Percentiles rank a stretch among this genome's conserved stretches.
Conservation (phyloP, 2,113 vertebrate genomes). For the Hoplias malabaricus region DNA sequence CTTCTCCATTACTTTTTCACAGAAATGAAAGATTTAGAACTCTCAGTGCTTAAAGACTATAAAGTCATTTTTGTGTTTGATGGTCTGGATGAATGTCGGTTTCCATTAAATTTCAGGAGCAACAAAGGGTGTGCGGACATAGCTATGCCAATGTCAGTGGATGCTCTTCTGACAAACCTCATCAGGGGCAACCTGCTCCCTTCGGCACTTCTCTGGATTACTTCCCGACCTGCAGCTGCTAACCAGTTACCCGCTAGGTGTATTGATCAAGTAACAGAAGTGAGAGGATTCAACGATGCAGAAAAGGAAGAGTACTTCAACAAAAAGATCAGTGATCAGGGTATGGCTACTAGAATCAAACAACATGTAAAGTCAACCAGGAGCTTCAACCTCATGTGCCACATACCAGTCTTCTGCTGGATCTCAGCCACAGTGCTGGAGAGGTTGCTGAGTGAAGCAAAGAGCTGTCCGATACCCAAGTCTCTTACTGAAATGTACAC, state of each 20-base stretch:
- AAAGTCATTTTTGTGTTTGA: constrained; percentile 19
- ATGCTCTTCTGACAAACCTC: constrained; percentile 20
- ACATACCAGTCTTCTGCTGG: constrained; percentile 38
- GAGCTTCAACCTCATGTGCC: constrained; percentile 32
- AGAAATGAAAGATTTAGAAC: neutral
- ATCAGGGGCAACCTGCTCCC: constrained; percentile 19
- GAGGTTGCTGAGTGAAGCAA: neutral
- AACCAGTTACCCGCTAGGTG: neutral
- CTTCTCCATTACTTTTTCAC: constrained; percentile 33
- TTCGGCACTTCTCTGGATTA: constrained; percentile 10
- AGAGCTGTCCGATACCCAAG: constrained; percentile 10
- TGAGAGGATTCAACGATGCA: constrained; percentile 30
- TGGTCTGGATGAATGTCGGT: constrained; percentile 25
- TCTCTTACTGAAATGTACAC: constrained; percentile 41
- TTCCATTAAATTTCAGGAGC: constrained; percentile 27
- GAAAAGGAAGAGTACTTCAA: constrained; percentile 36
- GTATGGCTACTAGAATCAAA: constrained; percentile 4
- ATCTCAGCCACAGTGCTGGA: constrained; percentile 23
- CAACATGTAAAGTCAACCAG: constrained; percentile 14
- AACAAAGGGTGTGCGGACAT: constrained; percentile 1
- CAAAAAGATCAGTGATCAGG: constrained; percentile 12
- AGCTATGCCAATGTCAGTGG: neutral
- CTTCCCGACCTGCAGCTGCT: constrained; percentile 15
- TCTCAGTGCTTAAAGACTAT: constrained; percentile 28
- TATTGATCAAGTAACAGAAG: constrained; percentile 31